Conservation (phyloP, 2,113 vertebrate genomes). For the Gopherus evgoodei region DNA sequence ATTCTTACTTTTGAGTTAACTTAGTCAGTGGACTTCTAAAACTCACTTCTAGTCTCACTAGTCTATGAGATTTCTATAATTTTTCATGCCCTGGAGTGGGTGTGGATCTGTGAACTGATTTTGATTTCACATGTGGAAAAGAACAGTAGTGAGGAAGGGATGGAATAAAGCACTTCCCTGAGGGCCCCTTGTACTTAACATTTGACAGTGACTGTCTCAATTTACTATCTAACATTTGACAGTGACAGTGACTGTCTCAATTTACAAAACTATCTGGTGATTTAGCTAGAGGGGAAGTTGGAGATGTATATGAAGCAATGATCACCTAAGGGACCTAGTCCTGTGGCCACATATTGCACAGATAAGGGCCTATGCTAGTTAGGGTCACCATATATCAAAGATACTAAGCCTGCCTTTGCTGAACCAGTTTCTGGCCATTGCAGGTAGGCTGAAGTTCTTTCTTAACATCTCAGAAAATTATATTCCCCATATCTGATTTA, state of each 20-base stretch:
- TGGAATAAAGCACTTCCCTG: not conserved
- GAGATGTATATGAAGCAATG: not conserved
- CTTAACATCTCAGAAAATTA: not conserved
- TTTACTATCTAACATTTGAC: not conserved
- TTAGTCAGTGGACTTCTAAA: not conserved
- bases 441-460: not conserved
- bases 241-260: not conserved
- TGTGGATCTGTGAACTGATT: not conserved
- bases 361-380: too few species aligned
- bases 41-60: not conserved
- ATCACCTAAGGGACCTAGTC: not conserved
- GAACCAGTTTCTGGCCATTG: not conserved
- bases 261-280: not conserved
- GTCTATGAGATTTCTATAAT: fast-evolving
- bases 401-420: not conserved
- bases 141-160: not conserved
- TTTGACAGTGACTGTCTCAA: not conserved
- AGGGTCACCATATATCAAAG: too few species aligned
- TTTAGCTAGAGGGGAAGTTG: not conserved
- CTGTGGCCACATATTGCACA: too few species aligned
- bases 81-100: not conserved
- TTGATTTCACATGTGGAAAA: not conserved
- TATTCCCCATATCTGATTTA: not conserved
- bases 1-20: not conserved
- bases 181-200: not conserved